Evolutionary conservation across 2,113 vertebrate species (phyloP).

Genomic region (Dasyornis broadbenti): DNA sequence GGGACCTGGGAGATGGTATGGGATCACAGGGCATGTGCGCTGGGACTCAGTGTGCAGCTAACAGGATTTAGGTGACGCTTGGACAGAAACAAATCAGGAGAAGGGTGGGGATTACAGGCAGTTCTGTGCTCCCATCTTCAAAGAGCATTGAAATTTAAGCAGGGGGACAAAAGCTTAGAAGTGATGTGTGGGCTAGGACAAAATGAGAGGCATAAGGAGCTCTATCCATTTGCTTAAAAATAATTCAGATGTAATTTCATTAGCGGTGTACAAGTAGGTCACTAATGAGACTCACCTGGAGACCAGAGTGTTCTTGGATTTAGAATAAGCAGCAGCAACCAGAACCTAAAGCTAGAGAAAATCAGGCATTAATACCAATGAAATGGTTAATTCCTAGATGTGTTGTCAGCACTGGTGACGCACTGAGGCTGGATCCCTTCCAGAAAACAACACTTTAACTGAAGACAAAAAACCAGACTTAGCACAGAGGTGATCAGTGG

Average conservation of each 20-base stretch:
- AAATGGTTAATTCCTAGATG: conserved; percentile 51
- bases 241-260: background rate
- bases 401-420: conserved; percentile 13
- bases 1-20: background rate
- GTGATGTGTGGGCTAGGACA: background rate
- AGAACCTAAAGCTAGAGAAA: background rate
- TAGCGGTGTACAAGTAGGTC: rapidly evolving
- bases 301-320: background rate
- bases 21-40: rapidly evolving
- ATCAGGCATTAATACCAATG: background rate
- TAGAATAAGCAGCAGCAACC: background rate
- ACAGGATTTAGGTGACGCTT: background rate
- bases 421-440: conserved; percentile 38
- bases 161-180: background rate
- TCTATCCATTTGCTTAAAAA: background rate
- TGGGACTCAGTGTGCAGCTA: background rate
- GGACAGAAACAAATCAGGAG: background rate
- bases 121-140: background rate
- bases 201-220: background rate
- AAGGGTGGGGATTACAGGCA: background rate
- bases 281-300: background rate
- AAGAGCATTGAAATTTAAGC: background rate
- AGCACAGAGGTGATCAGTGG: conserved; percentile 37
- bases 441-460: conserved; percentile 35
- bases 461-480: conserved; percentile 43